Conservation (phyloP, 2,797 vertebrate genomes). For the Gallinago nigripennis region DNA sequence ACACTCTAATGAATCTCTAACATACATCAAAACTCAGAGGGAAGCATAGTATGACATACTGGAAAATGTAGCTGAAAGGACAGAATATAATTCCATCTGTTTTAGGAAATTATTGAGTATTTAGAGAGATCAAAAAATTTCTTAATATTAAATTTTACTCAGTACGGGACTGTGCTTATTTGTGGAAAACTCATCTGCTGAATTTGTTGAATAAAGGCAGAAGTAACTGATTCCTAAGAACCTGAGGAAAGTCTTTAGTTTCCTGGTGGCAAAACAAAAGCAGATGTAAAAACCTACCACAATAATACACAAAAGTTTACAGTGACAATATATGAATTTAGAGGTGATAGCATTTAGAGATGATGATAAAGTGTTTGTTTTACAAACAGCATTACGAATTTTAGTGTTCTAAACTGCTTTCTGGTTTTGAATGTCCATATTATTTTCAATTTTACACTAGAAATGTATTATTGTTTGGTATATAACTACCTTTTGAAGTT, state of each 20-base stretch:
- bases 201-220: background rate
- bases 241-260: background rate
- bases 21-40: slow-evolving; percentile 12
- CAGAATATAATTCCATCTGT: background rate
- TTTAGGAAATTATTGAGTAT: background rate
- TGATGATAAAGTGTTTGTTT: slow-evolving; percentile 28
- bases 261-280: background rate
- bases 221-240: background rate
- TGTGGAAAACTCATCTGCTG: background rate
- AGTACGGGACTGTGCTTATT: background rate
- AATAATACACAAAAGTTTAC: background rate
- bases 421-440: background rate
- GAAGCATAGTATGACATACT: background rate
- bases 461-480: background rate
- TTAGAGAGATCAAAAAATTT: background rate
- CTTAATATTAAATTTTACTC: background rate
- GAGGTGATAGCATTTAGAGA: background rate
- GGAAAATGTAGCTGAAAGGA: slow-evolving; percentile 7
- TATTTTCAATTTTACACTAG: background rate
- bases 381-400: slow-evolving; percentile 12
- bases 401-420: slow-evolving; percentile 2
- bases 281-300: background rate
- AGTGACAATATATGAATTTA: background rate
- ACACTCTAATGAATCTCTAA: slow-evolving; percentile 22
- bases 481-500: background rate